Evolutionary conservation across 2,113 vertebrate species (phyloP), one percentile per base, ranked within the genome.

Genomic region (Arothron firmamentum): DNA sequence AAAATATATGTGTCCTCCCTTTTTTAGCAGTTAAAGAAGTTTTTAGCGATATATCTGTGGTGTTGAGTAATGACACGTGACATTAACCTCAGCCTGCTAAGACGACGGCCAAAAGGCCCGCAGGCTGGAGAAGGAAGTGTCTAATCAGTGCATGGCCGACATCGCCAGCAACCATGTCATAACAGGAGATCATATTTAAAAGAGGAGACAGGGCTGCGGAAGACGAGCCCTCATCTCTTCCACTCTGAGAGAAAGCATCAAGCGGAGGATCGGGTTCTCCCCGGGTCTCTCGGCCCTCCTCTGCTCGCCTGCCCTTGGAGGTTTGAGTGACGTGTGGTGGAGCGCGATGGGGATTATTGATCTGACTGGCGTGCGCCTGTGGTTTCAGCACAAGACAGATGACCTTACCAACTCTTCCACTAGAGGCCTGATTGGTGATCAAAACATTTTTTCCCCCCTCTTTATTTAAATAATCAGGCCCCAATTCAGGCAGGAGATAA

Each of bases 301-400:
- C 72, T 7, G 45, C 67, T 65, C 23, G 62, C 69, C 69, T 72
- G 56, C 73, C 76, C 78, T 72, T 46, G 17, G 78, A 73, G 77
- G 73, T 76, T 84, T 87, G 83, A 89, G 72, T 86, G 88, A 87
- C 82, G 82, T 90, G 87, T 67, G 88, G 90, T 84, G 84, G 58
- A 56, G 80, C 67, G 63, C 83, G 81, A 87, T 82, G 83, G 81
- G 87, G 87, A 90, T 88, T 85, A 89, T 86, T 86, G 83, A 87
- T 89, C 85, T 78, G 86, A 85, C 78, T 60, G 88, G 81, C 84
- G 83, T 81, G 68, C 88, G 87, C 81, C 86, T 92, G 90, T 68
- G 89, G 90, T 90, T 87, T 84, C 60, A 52, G 69, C 58, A 41
- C 51, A 74, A 86, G 77, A 60, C 82, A 87, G 83, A 90, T 61